Evolutionary conservation across 2,888 invertebrate species (phyloP).

Genomic region (Polyommatus iphigenia): DNA sequence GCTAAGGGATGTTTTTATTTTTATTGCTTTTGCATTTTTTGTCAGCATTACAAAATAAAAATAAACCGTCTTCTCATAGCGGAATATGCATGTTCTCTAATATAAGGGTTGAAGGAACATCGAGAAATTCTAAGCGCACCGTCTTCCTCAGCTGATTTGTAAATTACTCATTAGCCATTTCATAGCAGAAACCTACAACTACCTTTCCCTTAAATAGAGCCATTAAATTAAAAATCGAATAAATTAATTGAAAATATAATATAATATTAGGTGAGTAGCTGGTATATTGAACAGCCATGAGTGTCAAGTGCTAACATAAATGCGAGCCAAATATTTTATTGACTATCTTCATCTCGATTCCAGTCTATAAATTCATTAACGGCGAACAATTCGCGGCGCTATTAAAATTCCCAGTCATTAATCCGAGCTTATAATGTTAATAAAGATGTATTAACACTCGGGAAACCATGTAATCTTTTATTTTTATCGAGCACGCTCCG

Average conservation of each 20-base stretch:
- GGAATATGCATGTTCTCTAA: not conserved
- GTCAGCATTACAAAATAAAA: not conserved
- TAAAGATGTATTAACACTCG: conserved; percentile 39
- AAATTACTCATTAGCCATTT: no score
- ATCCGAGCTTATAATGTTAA: conserved; percentile 34
- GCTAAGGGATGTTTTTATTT: conserved; percentile 2
- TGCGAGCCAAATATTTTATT: not conserved
- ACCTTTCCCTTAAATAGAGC: no score
- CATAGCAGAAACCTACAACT: no score
- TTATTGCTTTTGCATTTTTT: not conserved
- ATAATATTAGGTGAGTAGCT: not conserved
- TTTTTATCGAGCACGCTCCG: conserved; percentile 36
- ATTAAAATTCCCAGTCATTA: conserved; percentile 4
- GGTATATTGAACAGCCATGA: not conserved
- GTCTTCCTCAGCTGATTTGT: not conserved
- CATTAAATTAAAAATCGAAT: no score
- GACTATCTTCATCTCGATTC: conserved; percentile 21
- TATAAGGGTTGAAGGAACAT: not conserved
- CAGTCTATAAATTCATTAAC: conserved; percentile 15
- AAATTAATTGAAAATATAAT: no score
- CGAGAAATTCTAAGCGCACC: not conserved
- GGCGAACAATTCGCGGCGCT: not conserved
- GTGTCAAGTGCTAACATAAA: not conserved
- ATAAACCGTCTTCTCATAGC: not conserved
- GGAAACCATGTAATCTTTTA: conserved; percentile 42